Base-by-base conservation (phyloP, 1,140 invertebrate genomes). In the Proales similis region DNA sequence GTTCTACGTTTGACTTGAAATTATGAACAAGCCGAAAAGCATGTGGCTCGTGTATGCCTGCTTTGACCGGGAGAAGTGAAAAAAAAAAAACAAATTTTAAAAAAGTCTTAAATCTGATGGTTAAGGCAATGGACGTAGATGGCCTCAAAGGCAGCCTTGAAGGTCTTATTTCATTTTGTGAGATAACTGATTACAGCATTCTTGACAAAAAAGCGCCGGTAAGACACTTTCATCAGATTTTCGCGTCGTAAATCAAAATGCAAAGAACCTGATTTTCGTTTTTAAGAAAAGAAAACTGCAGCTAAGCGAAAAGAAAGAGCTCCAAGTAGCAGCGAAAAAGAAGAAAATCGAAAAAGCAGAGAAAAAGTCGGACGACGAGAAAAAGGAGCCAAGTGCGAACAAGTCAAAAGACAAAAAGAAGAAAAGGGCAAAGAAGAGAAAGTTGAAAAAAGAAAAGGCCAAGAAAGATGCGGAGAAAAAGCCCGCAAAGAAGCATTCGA, bases 101-200 rank as follows among this genome's bases (percentile, higher is more conserved):
- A n/a, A n/a, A n/a, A n/a, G n/a, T n/a, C n/a, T n/a, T n/a, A n/a
- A n/a, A n/a, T n/a, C n/a, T n/a, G n/a, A n/a, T n/a, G n/a, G n/a
- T n/a, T n/a, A n/a, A n/a, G n/a, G n/a, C n/a, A n/a, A n/a, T n/a
- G n/a, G n/a, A n/a, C n/a, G n/a, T n/a, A n/a, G n/a, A n/a, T n/a
- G n/a, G n/a, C n/a, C n/a, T n/a, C n/a, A n/a, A n/a, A n/a, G n/a
- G n/a, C n/a, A n/a, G n/a, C n/a, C n/a, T n/a, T n/a, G n/a, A 57
- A 42, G 51, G 51, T 24, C 24, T 57, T n/a, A 57, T 57, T 17
- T 42, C 36, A 12, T 57, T 57, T 26, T 36, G 45, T 29, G 51
- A 57, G 24, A 57, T 57, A 3, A 57, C 51, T 5, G 51, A 57
- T 14, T 57, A 57, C 30, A 22, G 22, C 7, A 9, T 57, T 20